Percentiles rank a stretch among this genome's conserved stretches.
Conservation (phyloP, 2,113 vertebrate genomes). For the Amblyopsis rosae region DNA sequence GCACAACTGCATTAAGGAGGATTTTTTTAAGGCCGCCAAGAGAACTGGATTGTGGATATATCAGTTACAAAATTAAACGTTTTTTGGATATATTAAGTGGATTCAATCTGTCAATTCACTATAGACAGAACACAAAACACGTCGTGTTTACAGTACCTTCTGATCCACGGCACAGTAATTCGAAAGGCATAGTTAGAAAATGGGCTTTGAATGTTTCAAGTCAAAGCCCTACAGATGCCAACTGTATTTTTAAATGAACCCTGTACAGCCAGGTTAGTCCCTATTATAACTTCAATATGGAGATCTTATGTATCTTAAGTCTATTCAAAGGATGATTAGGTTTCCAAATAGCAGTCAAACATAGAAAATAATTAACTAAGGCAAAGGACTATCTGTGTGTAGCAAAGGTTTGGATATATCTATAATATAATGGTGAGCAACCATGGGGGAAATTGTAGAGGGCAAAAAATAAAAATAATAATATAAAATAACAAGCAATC, state of each 20-base stretch:
- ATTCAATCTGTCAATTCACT: too few relatives aligned
- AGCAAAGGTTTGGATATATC: constrained; percentile 34
- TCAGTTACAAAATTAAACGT: constrained; percentile 22
- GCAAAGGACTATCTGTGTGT: constrained; percentile 47
- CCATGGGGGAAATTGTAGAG: constrained; percentile 69
- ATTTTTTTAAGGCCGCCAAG: constrained; percentile 39
- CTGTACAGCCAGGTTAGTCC: not conserved
- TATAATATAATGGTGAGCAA: constrained; percentile 56
- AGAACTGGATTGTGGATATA: not conserved
- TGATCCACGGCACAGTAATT: too few relatives aligned
- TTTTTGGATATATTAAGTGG: not conserved
- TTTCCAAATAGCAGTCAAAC: constrained; percentile 52
- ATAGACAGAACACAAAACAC: too few relatives aligned
- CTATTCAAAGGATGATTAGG: constrained; percentile 32
- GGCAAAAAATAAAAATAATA: constrained; percentile 64
- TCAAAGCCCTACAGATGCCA: too few relatives aligned
- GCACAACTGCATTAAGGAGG: constrained; percentile 61
- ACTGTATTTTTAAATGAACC: too few relatives aligned
- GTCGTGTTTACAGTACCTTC: too few relatives aligned
- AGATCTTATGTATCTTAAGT: constrained; percentile 13
- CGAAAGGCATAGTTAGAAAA: too few relatives aligned
- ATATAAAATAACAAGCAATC: constrained; percentile 36
- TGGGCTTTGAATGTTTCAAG: too few relatives aligned
- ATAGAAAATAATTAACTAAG: constrained; percentile 60
- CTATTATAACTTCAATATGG: not conserved